These are phyloP conservation scores for Ondatra zibethicus DNA, from an alignment of 2,113 vertebrate species.

Conservation along the genomic window DNA sequence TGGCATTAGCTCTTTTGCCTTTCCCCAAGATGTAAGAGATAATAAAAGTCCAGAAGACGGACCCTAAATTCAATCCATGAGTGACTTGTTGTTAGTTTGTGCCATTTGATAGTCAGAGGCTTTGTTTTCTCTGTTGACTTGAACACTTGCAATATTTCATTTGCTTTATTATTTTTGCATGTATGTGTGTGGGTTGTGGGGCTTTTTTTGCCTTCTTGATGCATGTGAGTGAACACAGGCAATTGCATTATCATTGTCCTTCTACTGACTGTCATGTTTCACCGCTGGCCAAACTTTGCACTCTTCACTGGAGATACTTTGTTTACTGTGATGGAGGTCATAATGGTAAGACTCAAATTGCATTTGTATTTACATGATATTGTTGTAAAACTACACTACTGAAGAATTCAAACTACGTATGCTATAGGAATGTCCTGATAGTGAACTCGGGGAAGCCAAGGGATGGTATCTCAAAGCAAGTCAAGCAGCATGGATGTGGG, in stretches of 20 bases:
- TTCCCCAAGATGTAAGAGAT: background rate
- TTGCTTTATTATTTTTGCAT: background rate
- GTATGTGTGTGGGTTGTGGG: background rate
- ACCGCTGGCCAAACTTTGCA: background rate
- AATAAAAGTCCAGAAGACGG: background rate
- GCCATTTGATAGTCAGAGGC: background rate
- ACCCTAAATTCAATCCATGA: background rate
- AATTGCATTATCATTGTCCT: background rate
- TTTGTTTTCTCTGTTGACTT: background rate
- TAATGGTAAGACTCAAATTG: background rate
- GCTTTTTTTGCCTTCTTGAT: background rate
- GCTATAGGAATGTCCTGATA: too few relatives aligned
- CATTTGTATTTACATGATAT: background rate
- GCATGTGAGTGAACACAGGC: background rate
- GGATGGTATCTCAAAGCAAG: background rate
- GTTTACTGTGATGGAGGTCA: background rate
- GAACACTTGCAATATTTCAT: background rate
- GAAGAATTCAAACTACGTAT: background rate
- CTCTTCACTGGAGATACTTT: background rate
- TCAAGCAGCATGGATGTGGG: background rate
- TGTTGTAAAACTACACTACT: background rate
- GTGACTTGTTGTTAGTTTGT: background rate
- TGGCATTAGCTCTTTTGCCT: background rate
- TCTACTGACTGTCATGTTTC: background rate
- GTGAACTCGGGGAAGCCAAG: background rate